Percentiles rank a stretch among this genome's conserved stretches.
Evolutionary conservation across 2,113 vertebrate genomes (phyloP).

Genomic region (Oreotrochilus melanogaster): DNA sequence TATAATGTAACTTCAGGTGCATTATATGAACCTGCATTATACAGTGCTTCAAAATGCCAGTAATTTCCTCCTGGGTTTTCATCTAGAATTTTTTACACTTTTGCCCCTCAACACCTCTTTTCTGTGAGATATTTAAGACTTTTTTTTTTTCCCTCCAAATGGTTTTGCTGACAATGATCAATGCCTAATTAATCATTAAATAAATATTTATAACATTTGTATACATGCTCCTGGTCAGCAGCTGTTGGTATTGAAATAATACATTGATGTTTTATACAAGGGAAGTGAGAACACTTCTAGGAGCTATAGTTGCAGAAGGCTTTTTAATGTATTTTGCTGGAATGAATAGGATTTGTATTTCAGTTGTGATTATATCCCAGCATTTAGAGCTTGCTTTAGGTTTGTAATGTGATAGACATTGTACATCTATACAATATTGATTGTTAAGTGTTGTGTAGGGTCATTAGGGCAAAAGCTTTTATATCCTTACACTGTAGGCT

Average conservation of each 20-base stretch:
- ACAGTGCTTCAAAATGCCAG: not conserved
- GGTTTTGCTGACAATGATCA: not conserved
- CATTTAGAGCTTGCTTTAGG: not conserved
- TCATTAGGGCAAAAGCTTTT: not conserved
- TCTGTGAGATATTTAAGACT: not conserved
- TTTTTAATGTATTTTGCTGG: not conserved
- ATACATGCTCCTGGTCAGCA: constrained; percentile 18
- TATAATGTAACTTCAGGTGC: not conserved
- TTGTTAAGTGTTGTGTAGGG: not conserved
- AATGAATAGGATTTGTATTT: not conserved
- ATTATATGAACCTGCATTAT: not conserved
- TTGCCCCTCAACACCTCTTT: not conserved
- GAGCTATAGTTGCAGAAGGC: not conserved
- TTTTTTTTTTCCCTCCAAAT: not conserved
- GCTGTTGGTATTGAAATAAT: constrained; percentile 26
- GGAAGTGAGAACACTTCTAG: constrained; percentile 4
- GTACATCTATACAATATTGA: no score
- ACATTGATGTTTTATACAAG: constrained; percentile 32
- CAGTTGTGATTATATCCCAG: not conserved
- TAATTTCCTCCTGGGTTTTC: not conserved
- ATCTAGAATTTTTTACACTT: not conserved
- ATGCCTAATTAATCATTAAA: constrained; percentile 14
- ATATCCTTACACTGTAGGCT: not conserved
- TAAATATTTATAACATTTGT: constrained; percentile 1
- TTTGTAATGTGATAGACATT: not conserved